Base-by-base conservation (phyloP, 2,113 vertebrate genomes). In the Fulmarus glacialis region DNA sequence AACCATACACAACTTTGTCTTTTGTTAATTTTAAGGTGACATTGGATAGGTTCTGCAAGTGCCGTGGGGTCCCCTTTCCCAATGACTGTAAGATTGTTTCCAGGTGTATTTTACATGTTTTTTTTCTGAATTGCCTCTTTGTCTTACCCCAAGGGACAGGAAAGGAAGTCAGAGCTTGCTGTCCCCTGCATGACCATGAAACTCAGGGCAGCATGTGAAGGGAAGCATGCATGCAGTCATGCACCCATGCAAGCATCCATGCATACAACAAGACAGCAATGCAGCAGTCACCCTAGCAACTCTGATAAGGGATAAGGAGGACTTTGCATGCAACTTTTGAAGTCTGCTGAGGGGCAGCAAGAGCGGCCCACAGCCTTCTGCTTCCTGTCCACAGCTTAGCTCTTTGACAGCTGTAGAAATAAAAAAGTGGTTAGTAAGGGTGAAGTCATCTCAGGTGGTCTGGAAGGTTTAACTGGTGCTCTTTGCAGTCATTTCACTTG, bases 191-290 rank as follows among this genome's bases (percentile, higher is more conserved):
- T 11, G 55, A 87, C 67, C 89, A 80, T 32, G 72, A 87, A 92
- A 84, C 71, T 83, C 17, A 0, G 72, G 93, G 75, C 91, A 56
- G 9, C 40, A 27, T 1, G 12, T 52, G 85, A 80, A 66, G 42
- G 27, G 47, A 64, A 87, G 74, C 90, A 93, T 87, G 93, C 95
- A 82, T 18, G 2, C 47, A 94, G 92, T 18, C 96, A 95, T 82
- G 96, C 96, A 97, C 38, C 84, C 98, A 97, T 97, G 97, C 98
- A 71, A 96, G 92, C 92, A 42, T 1, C 40, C 63, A 91, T 40
- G 43, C 87, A 64, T 17, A 38, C 89, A 93, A 83, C 67, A 80
- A 86, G 95, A 68, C 73, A 85, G 62, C 78, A 84, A 53, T 68
- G 66, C 81, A 66, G 62, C 68, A 85, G 29, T 21, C 40, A 47